These are phyloP conservation scores for Montifringilla adamsi DNA, from an alignment of 2,113 vertebrate genomes.

Conservation along the genomic window DNA sequence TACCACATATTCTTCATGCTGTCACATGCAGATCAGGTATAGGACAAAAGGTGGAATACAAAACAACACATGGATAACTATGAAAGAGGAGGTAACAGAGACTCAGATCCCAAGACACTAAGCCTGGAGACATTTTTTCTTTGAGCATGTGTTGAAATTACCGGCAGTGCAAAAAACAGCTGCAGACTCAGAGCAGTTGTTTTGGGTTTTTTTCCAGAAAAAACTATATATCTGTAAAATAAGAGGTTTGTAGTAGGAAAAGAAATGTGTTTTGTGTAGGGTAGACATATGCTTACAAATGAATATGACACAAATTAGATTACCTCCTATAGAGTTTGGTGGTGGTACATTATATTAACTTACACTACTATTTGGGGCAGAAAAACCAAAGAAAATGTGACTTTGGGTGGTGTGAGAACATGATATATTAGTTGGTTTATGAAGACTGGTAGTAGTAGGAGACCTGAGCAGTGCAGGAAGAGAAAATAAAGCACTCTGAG, in stretches of 20 bases:
- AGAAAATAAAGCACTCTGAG: background rate
- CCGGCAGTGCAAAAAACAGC: background rate
- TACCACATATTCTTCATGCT: background rate
- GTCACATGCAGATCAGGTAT: background rate
- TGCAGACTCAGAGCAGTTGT: background rate
- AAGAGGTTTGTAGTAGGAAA: background rate
- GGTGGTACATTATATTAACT: background rate
- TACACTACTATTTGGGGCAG: background rate
- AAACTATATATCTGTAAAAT: background rate
- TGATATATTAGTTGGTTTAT: background rate
- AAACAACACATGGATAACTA: background rate
- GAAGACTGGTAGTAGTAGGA: background rate
- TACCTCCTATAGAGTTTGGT: background rate
- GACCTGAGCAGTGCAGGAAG: background rate
- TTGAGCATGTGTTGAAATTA: conserved; percentile 17
- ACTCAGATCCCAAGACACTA: background rate
- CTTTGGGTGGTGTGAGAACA: background rate
- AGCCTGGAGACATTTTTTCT: background rate
- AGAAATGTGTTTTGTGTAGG: background rate
- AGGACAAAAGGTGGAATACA: background rate
- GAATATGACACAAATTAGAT: background rate
- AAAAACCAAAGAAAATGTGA: background rate
- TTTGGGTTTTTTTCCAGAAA: background rate
- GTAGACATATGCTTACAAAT: background rate
- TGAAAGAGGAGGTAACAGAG: background rate